Evolutionary conservation across 2,797 vertebrate genomes (phyloP).

Genomic region (Simalia tracyae): DNA sequence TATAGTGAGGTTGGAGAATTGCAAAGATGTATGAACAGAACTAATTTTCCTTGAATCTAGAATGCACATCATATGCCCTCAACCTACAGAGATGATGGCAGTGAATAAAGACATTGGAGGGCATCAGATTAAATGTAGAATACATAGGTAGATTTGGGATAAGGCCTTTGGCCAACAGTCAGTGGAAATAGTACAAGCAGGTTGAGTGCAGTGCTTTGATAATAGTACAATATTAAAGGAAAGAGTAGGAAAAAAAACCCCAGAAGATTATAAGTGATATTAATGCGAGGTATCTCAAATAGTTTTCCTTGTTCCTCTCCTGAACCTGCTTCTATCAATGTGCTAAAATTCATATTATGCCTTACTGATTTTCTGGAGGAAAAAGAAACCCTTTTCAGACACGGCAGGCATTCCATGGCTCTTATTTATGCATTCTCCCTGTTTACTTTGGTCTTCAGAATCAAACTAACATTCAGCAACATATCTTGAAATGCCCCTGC

Average conservation of each 20-base stretch:
- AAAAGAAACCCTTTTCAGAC: neutral
- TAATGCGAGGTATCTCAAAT: neutral
- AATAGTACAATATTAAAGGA: neutral
- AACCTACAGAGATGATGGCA: neutral
- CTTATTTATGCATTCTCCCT: neutral
- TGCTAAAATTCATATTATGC: neutral
- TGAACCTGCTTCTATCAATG: neutral
- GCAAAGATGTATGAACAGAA: conserved; percentile 6
- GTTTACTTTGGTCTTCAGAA: neutral
- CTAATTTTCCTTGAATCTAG: conserved; percentile 15
- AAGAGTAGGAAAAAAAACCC: neutral
- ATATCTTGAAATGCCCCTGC: neutral
- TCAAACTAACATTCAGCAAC: neutral
- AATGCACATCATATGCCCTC: neutral
- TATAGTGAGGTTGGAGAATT: neutral
- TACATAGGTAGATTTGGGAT: neutral
- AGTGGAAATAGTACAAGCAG: neutral
- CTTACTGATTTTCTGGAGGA: neutral
- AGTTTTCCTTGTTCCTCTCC: neutral
- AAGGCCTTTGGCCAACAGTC: neutral
- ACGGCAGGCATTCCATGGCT: neutral
- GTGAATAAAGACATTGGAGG: neutral
- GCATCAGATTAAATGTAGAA: neutral
- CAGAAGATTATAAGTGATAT: neutral
- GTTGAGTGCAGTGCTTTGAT: neutral